Base-by-base conservation (phyloP, 1,140 invertebrate species). In the Nomia melanderi region DNA sequence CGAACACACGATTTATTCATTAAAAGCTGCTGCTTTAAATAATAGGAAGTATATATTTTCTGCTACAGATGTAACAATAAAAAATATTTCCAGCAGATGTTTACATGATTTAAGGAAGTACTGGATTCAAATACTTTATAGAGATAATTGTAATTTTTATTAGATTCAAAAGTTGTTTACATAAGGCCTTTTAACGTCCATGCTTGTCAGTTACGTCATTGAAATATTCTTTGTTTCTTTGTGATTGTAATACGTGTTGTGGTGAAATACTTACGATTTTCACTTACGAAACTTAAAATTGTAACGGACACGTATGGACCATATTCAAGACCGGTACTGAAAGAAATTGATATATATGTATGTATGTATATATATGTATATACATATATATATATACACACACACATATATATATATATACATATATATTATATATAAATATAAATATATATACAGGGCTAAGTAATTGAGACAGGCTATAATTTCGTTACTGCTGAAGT, bases 171-270 rank as follows among this genome's bases (percentile, higher is more conserved):
- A 78, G 25, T 56, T 82, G 63, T 63, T 78, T 78, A 70, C 53
- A 63, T 53, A 78, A 82, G 63, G 63, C 81, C 74, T 83, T 82
- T 80, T 53, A 62, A 62, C 44, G 71, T 79, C 71, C 81, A 78
- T 82, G 60, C 70, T 82, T 75, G 70, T 82, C 65, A 41, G 78
- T 84, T 62, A 56, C 66, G 44, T 67, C n/a, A 14, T 17, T 39
- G 11, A 23, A 36, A 57, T 12, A 7, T 25, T 67, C n/a, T 36
- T 50, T 69, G 33, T 56, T 1, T 31, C 8, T 7, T 31, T 25
- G 11, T 14, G 8, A 33, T 33, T 36, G 6, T 14, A 7, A 36
- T 23, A 7, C 3, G 9, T 44, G 14, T 2, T 17, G 33, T 44
- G 12, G 25, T 14, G 17, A 53, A 56, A 36, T 11, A 54, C 17